These are phyloP conservation scores for Bovichtus variegatus DNA, from an alignment of 2,797 vertebrate genomes.

Conservation along the genomic window DNA sequence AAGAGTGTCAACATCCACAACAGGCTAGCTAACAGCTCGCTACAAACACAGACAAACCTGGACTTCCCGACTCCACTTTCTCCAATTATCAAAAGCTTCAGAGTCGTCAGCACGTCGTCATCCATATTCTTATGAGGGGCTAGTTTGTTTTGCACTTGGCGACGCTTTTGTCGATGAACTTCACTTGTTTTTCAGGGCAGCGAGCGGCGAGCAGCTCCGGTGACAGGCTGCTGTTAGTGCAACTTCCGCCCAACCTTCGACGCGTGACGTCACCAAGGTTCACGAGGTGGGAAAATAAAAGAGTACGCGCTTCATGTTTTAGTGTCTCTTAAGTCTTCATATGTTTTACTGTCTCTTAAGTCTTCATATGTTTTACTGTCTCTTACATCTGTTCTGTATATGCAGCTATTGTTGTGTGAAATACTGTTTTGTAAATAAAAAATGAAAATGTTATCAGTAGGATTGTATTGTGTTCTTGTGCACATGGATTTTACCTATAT, in stretches of 20 bases:
- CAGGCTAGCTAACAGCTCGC: constrained; percentile 65
- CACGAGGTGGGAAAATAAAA: neutral
- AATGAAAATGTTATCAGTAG: neutral
- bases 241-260: constrained; percentile 69
- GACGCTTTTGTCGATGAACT: constrained; percentile 7
- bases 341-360: too few species aligned
- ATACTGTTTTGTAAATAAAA: too few species aligned
- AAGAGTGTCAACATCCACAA: constrained; percentile 65
- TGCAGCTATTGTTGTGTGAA: too few species aligned
- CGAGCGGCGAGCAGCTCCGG: constrained; percentile 44
- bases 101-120: constrained; percentile 94
- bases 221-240: constrained; percentile 48
- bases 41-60: constrained; percentile 84
- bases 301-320: too few species aligned
- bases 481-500: neutral
- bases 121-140: constrained; percentile 85
- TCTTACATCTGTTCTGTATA: too few species aligned
- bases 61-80: constrained; percentile 98
- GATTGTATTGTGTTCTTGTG: neutral
- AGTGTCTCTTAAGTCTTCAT: too few species aligned
- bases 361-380: too few species aligned
- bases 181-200: constrained; percentile 38
- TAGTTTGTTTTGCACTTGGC: neutral
- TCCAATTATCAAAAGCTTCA: constrained; percentile 96
- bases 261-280: constrained; percentile 47